Evolutionary conservation across 2,888 invertebrate genomes (phyloP).

Genomic region (Saturnia pavonia): DNA sequence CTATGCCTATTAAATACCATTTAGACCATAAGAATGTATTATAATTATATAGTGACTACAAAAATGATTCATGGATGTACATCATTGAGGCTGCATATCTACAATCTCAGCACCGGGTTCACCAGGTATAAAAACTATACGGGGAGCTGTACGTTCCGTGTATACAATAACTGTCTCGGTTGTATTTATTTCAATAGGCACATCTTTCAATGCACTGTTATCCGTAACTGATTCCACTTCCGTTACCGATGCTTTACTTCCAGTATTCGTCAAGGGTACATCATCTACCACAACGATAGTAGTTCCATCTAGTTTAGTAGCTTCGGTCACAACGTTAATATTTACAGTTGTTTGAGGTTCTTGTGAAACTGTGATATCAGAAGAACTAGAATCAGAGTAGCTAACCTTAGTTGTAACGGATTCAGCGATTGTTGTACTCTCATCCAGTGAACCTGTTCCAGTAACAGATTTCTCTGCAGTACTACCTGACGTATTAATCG

Average conservation of each 20-base stretch:
- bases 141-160: slow-evolving; percentile 24
- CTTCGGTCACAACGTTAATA: not conserved
- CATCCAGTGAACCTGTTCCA: not conserved
- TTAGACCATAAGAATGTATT: not conserved
- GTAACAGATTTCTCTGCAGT: not conserved
- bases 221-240: slow-evolving; percentile 10
- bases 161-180: slow-evolving; percentile 17
- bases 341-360: not conserved
- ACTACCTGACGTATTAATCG: not conserved
- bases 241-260: slow-evolving; percentile 15
- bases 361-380: not conserved
- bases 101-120: slow-evolving; percentile 63
- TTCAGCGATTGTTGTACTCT: not conserved
- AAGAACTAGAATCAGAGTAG: not conserved
- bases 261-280: not conserved
- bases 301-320: not conserved
- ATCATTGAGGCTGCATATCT: slow-evolving; percentile 58
- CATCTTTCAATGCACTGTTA: slow-evolving; percentile 25
- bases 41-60: not conserved
- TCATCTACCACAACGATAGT: slow-evolving; percentile 7
- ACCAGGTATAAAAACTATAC: slow-evolving; percentile 37
- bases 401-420: not conserved
- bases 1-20: not conserved
- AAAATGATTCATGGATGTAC: slow-evolving; percentile 21
- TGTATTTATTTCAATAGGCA: slow-evolving; percentile 25